Evolutionary conservation across 2,797 vertebrate species (phyloP), one percentile per base, ranked within the genome.

Genomic region (Dipus sagitta): DNA sequence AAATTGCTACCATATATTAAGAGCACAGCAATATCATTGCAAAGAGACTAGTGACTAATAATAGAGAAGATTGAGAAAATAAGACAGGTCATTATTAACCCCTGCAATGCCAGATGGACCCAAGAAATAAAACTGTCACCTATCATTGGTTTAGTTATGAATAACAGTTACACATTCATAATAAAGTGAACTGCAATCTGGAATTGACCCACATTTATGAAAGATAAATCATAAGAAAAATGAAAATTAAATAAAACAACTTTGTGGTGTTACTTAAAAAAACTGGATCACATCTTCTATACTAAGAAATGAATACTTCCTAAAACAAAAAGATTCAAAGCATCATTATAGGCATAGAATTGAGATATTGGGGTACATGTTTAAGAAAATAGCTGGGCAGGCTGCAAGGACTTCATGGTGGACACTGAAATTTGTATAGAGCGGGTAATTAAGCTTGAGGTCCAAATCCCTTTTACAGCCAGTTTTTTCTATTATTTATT

Each of bases 41-140:
- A 81, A 42, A 54, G 17, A 80, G 10, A 78, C 77, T 82, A n/a
- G 6, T 85, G 17, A 65, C n/a, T 72, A 60, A 62, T 28, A 72
- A 8, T 28, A 72, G 11, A 70, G 14, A 95, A 21, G 86, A 60
- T 1, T 75, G 11, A 80, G 4, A 18, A 84, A 80, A n/a, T 68
- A 12, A 77, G 86, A 38, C 17, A 84, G 4, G 78, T 26, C 30
- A 78, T 78, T 85, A 78, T 88, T 81, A 88, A 85, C 4, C 84
- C 32, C 13, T 62, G 6, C 9, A 64, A 92, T 42, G 54, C 0
- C 1, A 76, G 90, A 91, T 14, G 3, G 13, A 2, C 32, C n/a
- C 32, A 77, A 78, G 14, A 86, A 94, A 85, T 42, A 1, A 91
- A 84, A 93, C 79, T 26, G 87, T n/a, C 17, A 54, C 2, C n/a